Evolutionary conservation across 1,140 invertebrate genomes (phyloP), one percentile per base, ranked within the genome.

Genomic region (Acromyrmex charruanus): DNA sequence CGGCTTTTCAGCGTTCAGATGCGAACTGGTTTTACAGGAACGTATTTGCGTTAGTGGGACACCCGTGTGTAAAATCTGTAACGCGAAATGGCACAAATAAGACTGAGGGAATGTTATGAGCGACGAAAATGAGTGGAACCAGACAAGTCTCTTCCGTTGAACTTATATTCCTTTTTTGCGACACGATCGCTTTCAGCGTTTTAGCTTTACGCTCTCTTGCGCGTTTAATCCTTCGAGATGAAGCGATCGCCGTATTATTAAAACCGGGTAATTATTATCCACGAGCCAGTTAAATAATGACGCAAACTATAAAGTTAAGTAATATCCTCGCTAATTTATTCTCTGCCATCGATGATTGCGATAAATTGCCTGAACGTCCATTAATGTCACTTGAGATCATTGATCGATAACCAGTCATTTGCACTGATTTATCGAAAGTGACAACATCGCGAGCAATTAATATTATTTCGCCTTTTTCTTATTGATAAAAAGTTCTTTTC

Each of bases 11-110:
- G 65, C 63, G 58, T 82, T 39, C 71, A 87, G 88, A 82, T 72
- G 77, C 35, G 80, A 90, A 90, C 89, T 90, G 89, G 89, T 90
- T 90, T 68, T 63, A 31, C 77, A 65, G 66, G 79, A 77, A 79
- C 65, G 89, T 85, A 90, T 90, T 89, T 85, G 77, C 89, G 88
- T 90, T 90, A 90, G 89, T 89, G 55, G 68, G 88, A 49, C 89
- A 75, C 85, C 77, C 59, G 25, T 58, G 44, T 61, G 65, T 58
- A 66, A 88, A 89, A 90, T 85, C 86, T 81, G 51, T 61, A 89
- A 68, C 77, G 31, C 58, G 72, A 79, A 59, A 84, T 55, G 71
- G 14, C 28, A 74, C 69, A 39, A 35, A 74, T 82, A 61, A 74
- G 55, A 14, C 12, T 12, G 39, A 59, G 14, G 14, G 69, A 84